phyloP scores from a whole-genome alignment of 64 coral and sea anemone genomes.

The Stylophora pistillata region DNA sequence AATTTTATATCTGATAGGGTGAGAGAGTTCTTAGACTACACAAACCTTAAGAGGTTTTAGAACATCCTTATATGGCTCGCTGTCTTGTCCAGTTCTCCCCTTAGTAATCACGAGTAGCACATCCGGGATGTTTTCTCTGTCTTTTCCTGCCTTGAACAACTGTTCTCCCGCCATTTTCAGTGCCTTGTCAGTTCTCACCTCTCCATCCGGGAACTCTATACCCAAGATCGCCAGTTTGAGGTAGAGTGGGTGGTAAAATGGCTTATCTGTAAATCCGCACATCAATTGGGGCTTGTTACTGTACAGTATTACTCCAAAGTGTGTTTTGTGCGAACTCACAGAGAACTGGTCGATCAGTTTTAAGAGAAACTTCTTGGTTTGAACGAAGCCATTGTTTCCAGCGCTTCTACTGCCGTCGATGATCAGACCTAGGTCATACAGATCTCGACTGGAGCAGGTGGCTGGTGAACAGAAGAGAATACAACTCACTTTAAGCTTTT shows the following conservation, averaged over 20 bases:
- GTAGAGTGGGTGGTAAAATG: background rate
- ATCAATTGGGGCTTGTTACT: slow-evolving; percentile 1
- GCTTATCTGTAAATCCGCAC: background rate
- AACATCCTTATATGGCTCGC: slow-evolving; percentile 14
- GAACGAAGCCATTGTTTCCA: background rate
- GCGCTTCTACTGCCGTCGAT: slow-evolving; percentile 41
- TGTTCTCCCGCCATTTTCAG: slow-evolving; percentile 20
- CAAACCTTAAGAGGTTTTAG: slow-evolving; percentile 27
- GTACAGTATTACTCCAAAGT: slow-evolving; percentile 54
- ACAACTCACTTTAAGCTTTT: background rate
- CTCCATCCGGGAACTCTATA: slow-evolving; percentile 9
- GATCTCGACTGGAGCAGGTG: background rate
- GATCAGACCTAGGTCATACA: slow-evolving; percentile 41
- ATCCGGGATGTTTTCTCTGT: slow-evolving; percentile 3
- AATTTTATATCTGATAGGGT: too few relatives aligned
- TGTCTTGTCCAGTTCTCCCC: slow-evolving; percentile 1
- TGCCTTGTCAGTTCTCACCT: slow-evolving; percentile 44
- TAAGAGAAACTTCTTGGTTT: background rate
- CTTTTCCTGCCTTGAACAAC: background rate
- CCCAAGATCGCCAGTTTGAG: background rate
- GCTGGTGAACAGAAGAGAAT: background rate
- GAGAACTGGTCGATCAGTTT: background rate
- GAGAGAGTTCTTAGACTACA: too few relatives aligned
- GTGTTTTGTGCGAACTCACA: background rate
- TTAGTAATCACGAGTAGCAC: slow-evolving; percentile 53